Base-by-base conservation (phyloP, 92 coral and sea anemone species). In the Isaurus tuberculatus region DNA sequence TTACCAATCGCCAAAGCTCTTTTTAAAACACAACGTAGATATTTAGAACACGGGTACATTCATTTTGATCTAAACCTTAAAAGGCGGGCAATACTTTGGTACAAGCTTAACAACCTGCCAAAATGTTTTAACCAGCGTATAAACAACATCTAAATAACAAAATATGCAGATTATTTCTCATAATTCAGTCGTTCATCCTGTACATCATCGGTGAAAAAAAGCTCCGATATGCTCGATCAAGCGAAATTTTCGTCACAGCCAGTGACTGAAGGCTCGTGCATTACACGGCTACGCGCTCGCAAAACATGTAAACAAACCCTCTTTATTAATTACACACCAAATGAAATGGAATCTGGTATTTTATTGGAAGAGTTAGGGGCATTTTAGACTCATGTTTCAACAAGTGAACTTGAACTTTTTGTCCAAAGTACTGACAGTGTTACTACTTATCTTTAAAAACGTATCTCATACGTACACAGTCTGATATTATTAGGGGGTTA, bases 221-320 rank as follows among this genome's bases (percentile, higher is more conserved):
- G 23, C 17, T 20, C 20, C 48, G 55, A 71, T 71, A 43, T 48
- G 14, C 16, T 20, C 9, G 11, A 17, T 44, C 63, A 22, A 31
- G 25, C 40, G 43, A 14, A 10, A 64, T 74, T 58, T 57, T 51
- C 69, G 22, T 75, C 31, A 30, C 53, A 51, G n/a, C 53, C 16
- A 48, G 6, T 42, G 75, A 70, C 30, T 22, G 31, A 25, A 33
- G 16, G n/a, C 51, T 7, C 53, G 49, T 34, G 82, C 82, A 77
- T 32, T 17, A 1, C 9, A 40, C 46, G 46, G 46, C 15, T 30
- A 26, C 55, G 51, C 33, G 68, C 81, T 19, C 25, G 69, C 28
- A 31, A 60, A 77, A 57, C n/a, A 55, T 36, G 82, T 77, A 77
- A 77, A 77, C 70, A 77, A 77, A 57, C 33, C 22, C 25, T 51